Evolutionary conservation across 2,113 vertebrate species (phyloP).

Genomic region (Lynx canadensis): DNA sequence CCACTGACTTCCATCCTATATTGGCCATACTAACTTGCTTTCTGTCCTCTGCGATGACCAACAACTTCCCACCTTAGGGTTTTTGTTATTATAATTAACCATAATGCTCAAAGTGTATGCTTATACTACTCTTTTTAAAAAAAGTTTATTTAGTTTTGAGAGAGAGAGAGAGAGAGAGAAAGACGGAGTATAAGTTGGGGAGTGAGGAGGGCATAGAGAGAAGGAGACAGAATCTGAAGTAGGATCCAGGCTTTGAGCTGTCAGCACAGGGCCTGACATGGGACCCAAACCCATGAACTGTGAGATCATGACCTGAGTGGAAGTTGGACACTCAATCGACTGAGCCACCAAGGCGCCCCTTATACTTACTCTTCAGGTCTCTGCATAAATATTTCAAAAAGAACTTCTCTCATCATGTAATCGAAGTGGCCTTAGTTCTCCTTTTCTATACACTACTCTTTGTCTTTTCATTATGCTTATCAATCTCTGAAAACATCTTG

Average conservation of each 20-base stretch:
- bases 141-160: too few species aligned
- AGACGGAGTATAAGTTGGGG: too few species aligned
- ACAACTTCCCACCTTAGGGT: background rate
- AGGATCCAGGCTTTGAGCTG: too few species aligned
- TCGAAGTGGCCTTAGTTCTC: background rate
- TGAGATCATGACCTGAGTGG: too few species aligned
- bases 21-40: background rate
- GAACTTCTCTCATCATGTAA: background rate
- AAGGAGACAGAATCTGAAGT: too few species aligned
- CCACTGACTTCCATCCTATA: background rate
- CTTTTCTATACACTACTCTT: background rate
- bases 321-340: too few species aligned
- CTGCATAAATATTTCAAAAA: background rate
- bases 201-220: too few species aligned
- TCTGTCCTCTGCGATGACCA: background rate
- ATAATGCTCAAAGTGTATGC: background rate
- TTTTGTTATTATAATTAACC: background rate
- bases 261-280: too few species aligned
- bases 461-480: background rate
- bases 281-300: too few species aligned
- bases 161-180: too few species aligned
- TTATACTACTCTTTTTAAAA: too few species aligned
- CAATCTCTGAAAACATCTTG: background rate
- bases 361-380: background rate
- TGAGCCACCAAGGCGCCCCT: too few species aligned